Evolutionary conservation across 2,888 invertebrate species (phyloP).

Genomic region (Cistogaster globosa): DNA sequence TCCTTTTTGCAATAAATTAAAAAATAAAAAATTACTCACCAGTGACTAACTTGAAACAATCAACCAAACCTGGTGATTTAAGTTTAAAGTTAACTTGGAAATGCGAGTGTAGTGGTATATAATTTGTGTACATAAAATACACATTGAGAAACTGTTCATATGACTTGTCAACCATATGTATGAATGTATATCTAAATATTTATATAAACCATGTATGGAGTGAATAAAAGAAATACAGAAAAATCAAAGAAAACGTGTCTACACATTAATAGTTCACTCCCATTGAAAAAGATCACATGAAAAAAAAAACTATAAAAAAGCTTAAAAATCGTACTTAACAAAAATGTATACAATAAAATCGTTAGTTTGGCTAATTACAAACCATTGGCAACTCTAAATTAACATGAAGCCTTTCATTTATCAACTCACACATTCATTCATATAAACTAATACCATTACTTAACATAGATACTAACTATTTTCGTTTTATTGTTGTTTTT

Average conservation of each 20-base stretch:
- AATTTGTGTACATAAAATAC: neutral
- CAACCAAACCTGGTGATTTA: constrained; percentile 13
- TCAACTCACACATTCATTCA: constrained; percentile 5
- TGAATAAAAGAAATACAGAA: neutral
- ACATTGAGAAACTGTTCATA: constrained; percentile 57
- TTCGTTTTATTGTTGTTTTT: constrained; percentile 10
- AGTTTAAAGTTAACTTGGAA: constrained; percentile 22
- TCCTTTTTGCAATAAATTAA: constrained; percentile 72
- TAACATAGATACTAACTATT: constrained; percentile 38
- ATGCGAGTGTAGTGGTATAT: constrained; percentile 5
- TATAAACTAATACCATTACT: constrained; percentile 2
- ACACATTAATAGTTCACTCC: neutral
- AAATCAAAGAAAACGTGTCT: constrained; percentile 11
- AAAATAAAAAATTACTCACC: constrained; percentile 66
- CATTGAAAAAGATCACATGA: constrained; percentile 19
- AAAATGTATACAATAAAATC: neutral
- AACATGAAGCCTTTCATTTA: constrained; percentile 55
- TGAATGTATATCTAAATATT: no score
- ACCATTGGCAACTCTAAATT: constrained; percentile 54
- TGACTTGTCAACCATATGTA: constrained; percentile 76
- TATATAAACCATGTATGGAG: neutral
- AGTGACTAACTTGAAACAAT: neutral
- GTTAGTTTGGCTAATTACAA: neutral
- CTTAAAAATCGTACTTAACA: neutral
- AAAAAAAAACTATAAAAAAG: neutral